Base-by-base conservation (phyloP, 2,888 invertebrate genomes). In the Eristalis pertinax region DNA sequence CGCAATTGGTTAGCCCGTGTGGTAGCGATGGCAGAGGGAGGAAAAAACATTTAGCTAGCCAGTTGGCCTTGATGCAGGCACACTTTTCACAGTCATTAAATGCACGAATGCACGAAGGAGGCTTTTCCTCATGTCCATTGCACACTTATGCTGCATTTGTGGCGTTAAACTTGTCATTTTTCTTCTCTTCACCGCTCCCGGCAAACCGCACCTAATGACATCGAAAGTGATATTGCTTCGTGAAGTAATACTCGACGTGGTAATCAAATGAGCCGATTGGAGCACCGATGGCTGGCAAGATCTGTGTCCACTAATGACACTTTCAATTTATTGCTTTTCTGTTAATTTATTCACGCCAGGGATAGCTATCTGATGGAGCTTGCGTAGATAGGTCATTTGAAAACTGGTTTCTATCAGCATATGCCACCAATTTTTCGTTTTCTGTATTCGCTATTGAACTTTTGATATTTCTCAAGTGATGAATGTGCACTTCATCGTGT, bases 51-150 rank as follows among this genome's bases (percentile, higher is more conserved):
- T 77, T 64, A 65, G 68, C 76, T 56, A 60, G 35, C 74, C 74
- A n/a, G 69, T 78, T 43, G 75, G 83, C 86, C 86, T 83, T 75
- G 70, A n/a, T 2, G 24, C 41, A 82, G 62, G 10, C 82, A 72
- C 70, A 76, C 60, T 70, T 76, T 67, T 72, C 43, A 19, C 67
- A 63, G 32, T 32, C n/a, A 43, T 56, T 56, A 68, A 64, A 74
- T 78, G 74, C 68, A 78, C 78, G 63, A 85, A 8, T 82, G 62
- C 80, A 38, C 67, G 24, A 60, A 15, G 26, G 56, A 41, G 50
- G 60, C 64, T 82, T 76, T 73, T 77, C 72, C 76, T 73, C 13
- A 43, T 73, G 19, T 50, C 22, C 41, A 38, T 4, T 70, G 69
- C 64, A 43, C 69, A 60, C 74, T 78, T 38, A 70, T 70, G 38